These are phyloP conservation scores for Hofmannophila pseudospretella DNA, from an alignment of 2,888 invertebrate species.

Conservation along the genomic window DNA sequence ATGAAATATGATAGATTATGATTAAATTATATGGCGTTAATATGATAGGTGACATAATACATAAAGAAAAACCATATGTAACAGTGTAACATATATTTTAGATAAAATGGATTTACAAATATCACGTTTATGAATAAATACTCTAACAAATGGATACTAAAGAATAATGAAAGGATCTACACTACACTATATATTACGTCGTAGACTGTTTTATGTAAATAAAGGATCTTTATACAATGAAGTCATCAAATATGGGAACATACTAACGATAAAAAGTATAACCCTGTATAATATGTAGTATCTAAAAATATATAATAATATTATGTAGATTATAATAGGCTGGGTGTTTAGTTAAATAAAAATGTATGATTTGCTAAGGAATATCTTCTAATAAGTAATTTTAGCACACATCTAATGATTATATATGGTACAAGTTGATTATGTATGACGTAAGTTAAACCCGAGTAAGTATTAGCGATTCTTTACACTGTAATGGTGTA, in stretches of 20 bases:
- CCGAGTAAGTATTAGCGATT: not conserved
- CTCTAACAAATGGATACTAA: constrained; percentile 8
- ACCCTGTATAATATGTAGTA: constrained; percentile 24
- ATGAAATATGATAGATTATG: not conserved
- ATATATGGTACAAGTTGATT: constrained; percentile 12
- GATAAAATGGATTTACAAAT: constrained; percentile 69
- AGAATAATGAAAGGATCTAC: constrained; percentile 10
- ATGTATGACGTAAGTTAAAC: not conserved
- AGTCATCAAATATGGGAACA: constrained; percentile 16
- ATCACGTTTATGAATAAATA: constrained; percentile 59
- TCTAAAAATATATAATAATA: constrained; percentile 20
- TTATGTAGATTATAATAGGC: constrained; percentile 5
- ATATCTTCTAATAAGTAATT: constrained; percentile 24
- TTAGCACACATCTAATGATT: constrained; percentile 37
- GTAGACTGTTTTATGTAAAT: constrained; percentile 15
- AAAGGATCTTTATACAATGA: constrained; percentile 25
- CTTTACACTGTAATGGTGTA: no score
- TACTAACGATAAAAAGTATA: constrained; percentile 19
- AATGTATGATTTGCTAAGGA: constrained; percentile 11
- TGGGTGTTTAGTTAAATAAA: not conserved
- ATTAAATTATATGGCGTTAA: constrained; percentile 2
- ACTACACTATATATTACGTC: constrained; percentile 14
- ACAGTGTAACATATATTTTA: constrained; percentile 74
- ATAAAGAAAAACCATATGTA: constrained; percentile 71
- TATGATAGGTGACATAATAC: constrained; percentile 24